A percentile compares a stretch with the other conserved stretches of the same genome.
Conservation (phyloP, 2,888 invertebrate genomes). For the Polymixis lichenea region DNA sequence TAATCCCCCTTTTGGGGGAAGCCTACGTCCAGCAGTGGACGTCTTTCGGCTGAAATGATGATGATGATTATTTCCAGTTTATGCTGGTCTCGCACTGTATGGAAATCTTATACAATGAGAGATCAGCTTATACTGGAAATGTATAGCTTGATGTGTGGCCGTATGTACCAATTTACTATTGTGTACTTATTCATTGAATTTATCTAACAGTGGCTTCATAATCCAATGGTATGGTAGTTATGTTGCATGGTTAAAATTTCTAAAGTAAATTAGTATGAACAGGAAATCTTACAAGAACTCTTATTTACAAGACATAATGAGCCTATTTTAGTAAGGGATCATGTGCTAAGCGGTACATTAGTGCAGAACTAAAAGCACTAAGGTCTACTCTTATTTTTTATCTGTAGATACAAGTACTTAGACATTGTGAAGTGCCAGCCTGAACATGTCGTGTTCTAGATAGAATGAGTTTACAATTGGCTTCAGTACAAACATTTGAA, state of each 20-base stretch:
- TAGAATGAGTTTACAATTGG: constrained; percentile 97
- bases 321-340: constrained; percentile 32
- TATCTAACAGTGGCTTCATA: constrained; percentile 2
- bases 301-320: constrained; percentile 48
- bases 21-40: no score
- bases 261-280: constrained; percentile 37
- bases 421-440: constrained; percentile 96
- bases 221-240: constrained; percentile 38
- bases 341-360: constrained; percentile 51
- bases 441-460: constrained; percentile 98
- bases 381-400: constrained; percentile 76
- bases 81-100: no score
- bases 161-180: constrained; percentile 11
- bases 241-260: constrained; percentile 36
- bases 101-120: no score
- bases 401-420: constrained; percentile 72
- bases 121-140: no score
- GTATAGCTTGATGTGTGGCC: no score
- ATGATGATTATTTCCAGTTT: no score
- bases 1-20: no score
- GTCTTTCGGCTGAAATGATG: no score
- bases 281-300: constrained; percentile 2
- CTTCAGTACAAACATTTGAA: constrained; percentile 98
- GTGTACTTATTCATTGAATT: constrained; percentile 12
- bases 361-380: constrained; percentile 67